A percentile compares a stretch with the other conserved stretches of the same genome.
phyloP scores from a whole-genome alignment of 2,113 vertebrate genomes.

The Hiodon alosoides region DNA sequence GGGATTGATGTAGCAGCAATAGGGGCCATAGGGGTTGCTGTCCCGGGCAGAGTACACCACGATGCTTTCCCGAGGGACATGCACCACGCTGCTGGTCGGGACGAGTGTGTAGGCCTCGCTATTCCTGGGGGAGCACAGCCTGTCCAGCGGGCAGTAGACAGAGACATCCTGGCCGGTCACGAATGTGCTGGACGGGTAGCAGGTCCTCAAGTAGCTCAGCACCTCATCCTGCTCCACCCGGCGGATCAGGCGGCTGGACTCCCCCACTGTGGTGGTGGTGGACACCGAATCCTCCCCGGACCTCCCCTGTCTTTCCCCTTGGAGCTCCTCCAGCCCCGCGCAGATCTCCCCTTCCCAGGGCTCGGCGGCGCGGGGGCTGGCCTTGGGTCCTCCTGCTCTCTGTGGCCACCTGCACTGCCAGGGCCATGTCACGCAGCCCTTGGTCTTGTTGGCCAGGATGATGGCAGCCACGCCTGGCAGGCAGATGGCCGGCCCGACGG shows the following conservation, averaged over 20 bases:
- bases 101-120: slow-evolving; percentile 45
- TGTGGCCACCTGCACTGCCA: slow-evolving; percentile 45
- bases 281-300: slow-evolving; percentile 43
- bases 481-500: slow-evolving; percentile 77
- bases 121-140: slow-evolving; percentile 51
- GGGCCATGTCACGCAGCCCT: slow-evolving; percentile 66
- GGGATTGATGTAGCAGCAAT: slow-evolving; percentile 74
- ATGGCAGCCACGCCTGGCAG: slow-evolving; percentile 72
- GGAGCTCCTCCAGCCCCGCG: slow-evolving; percentile 49
- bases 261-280: slow-evolving; percentile 40
- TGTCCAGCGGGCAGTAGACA: slow-evolving; percentile 60
- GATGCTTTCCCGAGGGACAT: slow-evolving; percentile 66
- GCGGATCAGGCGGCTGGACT: slow-evolving; percentile 49
- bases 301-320: slow-evolving; percentile 29
- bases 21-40: slow-evolving; percentile 63
- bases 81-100: slow-evolving; percentile 59
- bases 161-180: slow-evolving; percentile 44
- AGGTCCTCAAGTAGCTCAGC: slow-evolving; percentile 61
- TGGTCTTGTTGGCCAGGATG: slow-evolving; percentile 67
- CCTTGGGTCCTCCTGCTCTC: slow-evolving; percentile 65
- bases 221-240: slow-evolving; percentile 56
- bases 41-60: slow-evolving; percentile 61
- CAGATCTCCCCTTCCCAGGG: slow-evolving; percentile 61
- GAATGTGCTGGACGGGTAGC: slow-evolving; percentile 51
- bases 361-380: no score